Evolutionary conservation across 2,797 vertebrate species (phyloP).

Genomic region (Propithecus perrieri): DNA sequence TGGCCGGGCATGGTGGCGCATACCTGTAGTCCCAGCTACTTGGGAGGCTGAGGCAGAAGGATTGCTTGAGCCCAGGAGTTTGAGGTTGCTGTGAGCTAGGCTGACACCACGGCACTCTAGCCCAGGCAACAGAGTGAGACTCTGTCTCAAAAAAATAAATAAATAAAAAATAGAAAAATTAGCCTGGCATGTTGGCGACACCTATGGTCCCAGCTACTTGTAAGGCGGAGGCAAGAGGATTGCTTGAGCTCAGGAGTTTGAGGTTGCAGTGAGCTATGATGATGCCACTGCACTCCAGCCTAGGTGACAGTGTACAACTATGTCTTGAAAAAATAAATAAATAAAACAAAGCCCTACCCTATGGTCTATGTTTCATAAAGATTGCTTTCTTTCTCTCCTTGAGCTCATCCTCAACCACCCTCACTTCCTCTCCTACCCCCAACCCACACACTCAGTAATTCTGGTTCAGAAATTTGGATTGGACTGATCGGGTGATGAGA

Average conservation of each 20-base stretch:
- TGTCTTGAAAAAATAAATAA: neutral
- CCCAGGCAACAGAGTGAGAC: neutral
- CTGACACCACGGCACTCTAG: neutral
- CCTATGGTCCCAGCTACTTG: neutral
- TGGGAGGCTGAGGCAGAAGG: neutral
- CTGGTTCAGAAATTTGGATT: constrained; percentile 12
- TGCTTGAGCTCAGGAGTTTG: neutral
- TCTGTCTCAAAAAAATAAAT: neutral
- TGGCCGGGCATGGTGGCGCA: neutral
- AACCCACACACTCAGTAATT: neutral
- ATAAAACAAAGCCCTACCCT: neutral
- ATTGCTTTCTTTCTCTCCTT: constrained; percentile 6
- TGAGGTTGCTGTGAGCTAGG: neutral
- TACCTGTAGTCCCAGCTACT: neutral
- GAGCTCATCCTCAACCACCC: neutral
- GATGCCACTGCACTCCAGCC: neutral
- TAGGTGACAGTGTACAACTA: neutral
- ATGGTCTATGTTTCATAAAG: neutral
- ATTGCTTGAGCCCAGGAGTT: neutral
- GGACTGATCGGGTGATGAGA: neutral
- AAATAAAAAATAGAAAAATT: neutral
- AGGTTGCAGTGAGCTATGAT: neutral
- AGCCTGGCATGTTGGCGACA: neutral
- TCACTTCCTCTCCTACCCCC: neutral
- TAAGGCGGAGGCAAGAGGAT: neutral